These are phyloP conservation scores for Lepidurus apus DNA, from an alignment of 1,140 invertebrate species.

Conservation along the genomic window DNA sequence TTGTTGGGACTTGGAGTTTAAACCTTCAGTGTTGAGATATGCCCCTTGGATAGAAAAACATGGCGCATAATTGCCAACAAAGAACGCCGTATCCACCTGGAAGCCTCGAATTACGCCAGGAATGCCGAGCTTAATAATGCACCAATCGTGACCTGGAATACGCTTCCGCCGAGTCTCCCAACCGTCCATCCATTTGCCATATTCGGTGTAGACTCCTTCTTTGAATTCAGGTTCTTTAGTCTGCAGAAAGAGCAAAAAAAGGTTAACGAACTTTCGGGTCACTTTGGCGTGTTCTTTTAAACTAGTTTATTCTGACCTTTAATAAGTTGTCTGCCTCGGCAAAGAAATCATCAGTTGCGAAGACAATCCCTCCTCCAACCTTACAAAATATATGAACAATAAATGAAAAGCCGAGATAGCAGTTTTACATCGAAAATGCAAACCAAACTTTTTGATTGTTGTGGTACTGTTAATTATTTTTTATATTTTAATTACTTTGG, in stretches of 20 bases:
- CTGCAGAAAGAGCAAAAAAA: conserved; percentile 34
- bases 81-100: conserved; percentile 59
- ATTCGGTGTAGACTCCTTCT: conserved; percentile 56
- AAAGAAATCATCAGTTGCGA: conserved; percentile 64
- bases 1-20: background rate
- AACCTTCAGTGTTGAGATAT: conserved; percentile 49
- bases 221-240: conserved; percentile 54
- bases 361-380: conserved; percentile 56
- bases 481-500: background rate
- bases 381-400: conserved; percentile 35
- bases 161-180: conserved; percentile 56
- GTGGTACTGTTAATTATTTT: too few relatives aligned
- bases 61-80: conserved; percentile 61
- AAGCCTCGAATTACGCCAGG: conserved; percentile 53
- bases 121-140: conserved; percentile 54
- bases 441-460: too few relatives aligned
- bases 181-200: conserved; percentile 66
- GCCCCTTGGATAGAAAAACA: conserved; percentile 60
- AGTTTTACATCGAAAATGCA: too few relatives aligned
- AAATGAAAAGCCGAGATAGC: background rate
- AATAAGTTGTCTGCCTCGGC: conserved; percentile 60
- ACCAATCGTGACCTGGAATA: conserved; percentile 59
- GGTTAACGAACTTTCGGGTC: background rate
- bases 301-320: conserved; percentile 45
- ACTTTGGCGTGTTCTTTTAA: background rate